These are phyloP conservation scores for Deilephila elpenor DNA, from an alignment of 2,888 invertebrate genomes.

Conservation along the genomic window DNA sequence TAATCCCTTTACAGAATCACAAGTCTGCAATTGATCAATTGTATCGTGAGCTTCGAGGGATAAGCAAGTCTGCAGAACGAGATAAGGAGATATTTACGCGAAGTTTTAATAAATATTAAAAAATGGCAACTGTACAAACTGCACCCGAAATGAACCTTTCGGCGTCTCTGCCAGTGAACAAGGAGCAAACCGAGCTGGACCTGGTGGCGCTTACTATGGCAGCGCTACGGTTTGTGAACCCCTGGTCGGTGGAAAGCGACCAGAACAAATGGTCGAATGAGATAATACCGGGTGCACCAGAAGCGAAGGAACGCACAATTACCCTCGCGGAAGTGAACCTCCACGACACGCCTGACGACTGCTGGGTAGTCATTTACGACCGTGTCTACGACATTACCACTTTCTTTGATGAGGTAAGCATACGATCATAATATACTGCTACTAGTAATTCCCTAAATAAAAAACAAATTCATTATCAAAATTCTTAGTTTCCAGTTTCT, in stretches of 20 bases:
- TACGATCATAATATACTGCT: not conserved
- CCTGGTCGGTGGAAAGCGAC: conserved; percentile 68
- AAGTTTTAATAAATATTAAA: conserved; percentile 32
- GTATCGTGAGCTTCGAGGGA: conserved; percentile 48
- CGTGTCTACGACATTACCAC: conserved; percentile 92
- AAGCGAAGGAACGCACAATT: conserved; percentile 80
- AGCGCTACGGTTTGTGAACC: conserved; percentile 76
- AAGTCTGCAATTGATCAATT: conserved; percentile 56
- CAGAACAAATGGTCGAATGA: conserved; percentile 55
- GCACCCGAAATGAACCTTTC: conserved; percentile 67
- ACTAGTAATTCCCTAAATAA: not conserved
- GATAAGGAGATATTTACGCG: conserved; percentile 34
- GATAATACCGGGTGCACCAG: conserved; percentile 63
- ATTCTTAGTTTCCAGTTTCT: not conserved
- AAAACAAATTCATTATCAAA: not conserved
- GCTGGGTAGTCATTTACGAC: conserved; percentile 95
- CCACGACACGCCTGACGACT: conserved; percentile 89
- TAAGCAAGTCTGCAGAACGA: conserved; percentile 46
- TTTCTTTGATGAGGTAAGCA: conserved; percentile 88
- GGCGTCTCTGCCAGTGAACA: conserved; percentile 60
- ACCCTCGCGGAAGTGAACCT: conserved; percentile 90
- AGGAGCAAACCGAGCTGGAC: conserved; percentile 69
- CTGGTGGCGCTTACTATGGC: conserved; percentile 79
- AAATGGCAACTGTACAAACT: conserved; percentile 75
- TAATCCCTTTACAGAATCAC: conserved; percentile 67